phyloP scores from a whole-genome alignment of 2,888 invertebrate genomes.

The Cephonodes hylas region DNA sequence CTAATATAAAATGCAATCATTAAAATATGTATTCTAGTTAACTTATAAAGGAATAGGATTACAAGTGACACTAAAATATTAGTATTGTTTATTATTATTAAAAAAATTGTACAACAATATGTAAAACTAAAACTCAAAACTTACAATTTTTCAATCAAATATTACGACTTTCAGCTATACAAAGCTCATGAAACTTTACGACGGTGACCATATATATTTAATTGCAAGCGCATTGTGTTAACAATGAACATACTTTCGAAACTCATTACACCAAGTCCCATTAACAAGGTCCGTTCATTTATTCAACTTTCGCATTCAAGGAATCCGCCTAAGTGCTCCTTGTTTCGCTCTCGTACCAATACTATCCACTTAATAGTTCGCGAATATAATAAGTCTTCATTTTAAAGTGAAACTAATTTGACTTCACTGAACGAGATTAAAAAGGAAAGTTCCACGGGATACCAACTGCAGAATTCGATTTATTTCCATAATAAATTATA shows the following conservation, averaged over 20 bases:
- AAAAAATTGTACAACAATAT: no score
- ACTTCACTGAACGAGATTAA: neutral
- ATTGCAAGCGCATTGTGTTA: neutral
- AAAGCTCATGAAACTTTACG: neutral
- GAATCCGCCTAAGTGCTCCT: slow-evolving; percentile 23
- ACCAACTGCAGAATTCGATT: neutral
- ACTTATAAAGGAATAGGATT: no score
- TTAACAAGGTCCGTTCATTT: slow-evolving; percentile 18
- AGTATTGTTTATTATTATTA: no score
- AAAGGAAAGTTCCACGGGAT: neutral
- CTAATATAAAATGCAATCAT: no score
- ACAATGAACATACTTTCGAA: neutral
- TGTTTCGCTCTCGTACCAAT: slow-evolving; percentile 17
- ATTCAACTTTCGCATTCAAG: slow-evolving; percentile 19
- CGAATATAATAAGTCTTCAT: slow-evolving; percentile 13
- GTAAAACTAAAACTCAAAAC: no score
- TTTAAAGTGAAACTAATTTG: slow-evolving; percentile 5
- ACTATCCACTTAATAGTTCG: slow-evolving; percentile 14
- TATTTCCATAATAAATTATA: neutral
- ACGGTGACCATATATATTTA: no score
- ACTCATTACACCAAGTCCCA: slow-evolving; percentile 5
- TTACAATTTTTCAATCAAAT: neutral
- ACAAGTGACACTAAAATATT: no score
- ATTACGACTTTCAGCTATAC: neutral
- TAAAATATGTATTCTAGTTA: no score